Conservation (phyloP, 2,797 vertebrate genomes). For the Phylloscopus collybita region DNA sequence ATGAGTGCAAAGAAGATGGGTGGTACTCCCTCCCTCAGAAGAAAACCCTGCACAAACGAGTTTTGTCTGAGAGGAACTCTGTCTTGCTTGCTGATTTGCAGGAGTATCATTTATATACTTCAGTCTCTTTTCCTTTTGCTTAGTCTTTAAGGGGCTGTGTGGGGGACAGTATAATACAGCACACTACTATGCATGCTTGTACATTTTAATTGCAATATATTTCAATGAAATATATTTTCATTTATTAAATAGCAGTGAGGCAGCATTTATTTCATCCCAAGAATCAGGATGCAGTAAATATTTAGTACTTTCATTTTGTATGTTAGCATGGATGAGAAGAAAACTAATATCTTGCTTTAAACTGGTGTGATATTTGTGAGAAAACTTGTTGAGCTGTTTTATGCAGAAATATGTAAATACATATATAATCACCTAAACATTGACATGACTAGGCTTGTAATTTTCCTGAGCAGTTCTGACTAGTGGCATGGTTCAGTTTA, state of each 20-base stretch:
- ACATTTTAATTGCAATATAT: not conserved
- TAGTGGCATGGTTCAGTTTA: not conserved
- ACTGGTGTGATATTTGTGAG: not conserved
- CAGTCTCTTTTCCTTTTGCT: not conserved
- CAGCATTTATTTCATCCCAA: not conserved
- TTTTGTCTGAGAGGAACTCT: not conserved
- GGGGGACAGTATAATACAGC: not conserved
- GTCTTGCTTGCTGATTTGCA: not conserved
- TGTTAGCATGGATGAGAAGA: not conserved
- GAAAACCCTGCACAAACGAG: not conserved
- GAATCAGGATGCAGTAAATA: not conserved
- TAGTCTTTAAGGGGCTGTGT: not conserved
- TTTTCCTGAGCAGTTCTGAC: not conserved
- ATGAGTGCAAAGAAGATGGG: not conserved
- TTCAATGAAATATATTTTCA: not conserved
- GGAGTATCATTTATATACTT: not conserved
- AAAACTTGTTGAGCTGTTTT: not conserved
- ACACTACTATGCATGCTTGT: not conserved
- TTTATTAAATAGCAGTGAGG: not conserved
- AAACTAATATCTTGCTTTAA: not conserved
- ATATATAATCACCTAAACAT: not conserved
- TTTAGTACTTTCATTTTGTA: not conserved
- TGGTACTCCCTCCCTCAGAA: not conserved
- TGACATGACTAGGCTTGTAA: not conserved
- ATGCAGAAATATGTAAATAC: not conserved